These are phyloP conservation scores for Karalla daura DNA, from an alignment of 2,797 vertebrate species.

Conservation along the genomic window DNA sequence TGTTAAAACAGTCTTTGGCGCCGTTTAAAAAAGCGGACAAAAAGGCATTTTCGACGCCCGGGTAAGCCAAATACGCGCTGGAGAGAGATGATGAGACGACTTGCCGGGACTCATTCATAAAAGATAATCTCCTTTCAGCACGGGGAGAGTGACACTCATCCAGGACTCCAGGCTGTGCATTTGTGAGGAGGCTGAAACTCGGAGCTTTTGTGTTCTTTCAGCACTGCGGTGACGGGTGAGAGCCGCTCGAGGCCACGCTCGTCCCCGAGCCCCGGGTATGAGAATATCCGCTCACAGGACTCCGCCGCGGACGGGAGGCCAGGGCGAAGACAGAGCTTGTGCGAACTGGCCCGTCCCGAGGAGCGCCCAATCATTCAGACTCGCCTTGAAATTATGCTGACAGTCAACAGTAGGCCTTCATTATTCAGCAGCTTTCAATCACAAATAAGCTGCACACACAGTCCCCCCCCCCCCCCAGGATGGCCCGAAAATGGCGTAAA, in stretches of 20 bases:
- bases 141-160: not conserved
- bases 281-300: conserved; percentile 8
- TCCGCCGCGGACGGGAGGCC: not conserved
- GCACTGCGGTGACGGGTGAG: not conserved
- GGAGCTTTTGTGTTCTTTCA: conserved; percentile 9
- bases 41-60: too few relatives aligned
- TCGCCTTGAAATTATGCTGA: not conserved
- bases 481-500: not conserved
- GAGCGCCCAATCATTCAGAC: not conserved
- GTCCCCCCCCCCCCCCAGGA: too few relatives aligned
- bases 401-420: not conserved
- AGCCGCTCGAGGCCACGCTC: conserved; percentile 13
- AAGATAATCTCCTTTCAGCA: conserved; percentile 10
- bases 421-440: conserved; percentile 4
- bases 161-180: conserved; percentile 4
- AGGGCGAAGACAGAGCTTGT: not conserved
- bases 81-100: conserved; percentile 1
- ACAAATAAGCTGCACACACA: not conserved
- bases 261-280: not conserved
- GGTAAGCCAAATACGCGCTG: not conserved
- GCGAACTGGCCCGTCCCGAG: not conserved
- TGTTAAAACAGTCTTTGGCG: too few relatives aligned
- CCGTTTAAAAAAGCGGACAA: too few relatives aligned
- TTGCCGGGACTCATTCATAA: conserved; percentile 32
- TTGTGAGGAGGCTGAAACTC: not conserved